Conservation (phyloP, 1,140 invertebrate genomes). For the Solen grandis region DNA sequence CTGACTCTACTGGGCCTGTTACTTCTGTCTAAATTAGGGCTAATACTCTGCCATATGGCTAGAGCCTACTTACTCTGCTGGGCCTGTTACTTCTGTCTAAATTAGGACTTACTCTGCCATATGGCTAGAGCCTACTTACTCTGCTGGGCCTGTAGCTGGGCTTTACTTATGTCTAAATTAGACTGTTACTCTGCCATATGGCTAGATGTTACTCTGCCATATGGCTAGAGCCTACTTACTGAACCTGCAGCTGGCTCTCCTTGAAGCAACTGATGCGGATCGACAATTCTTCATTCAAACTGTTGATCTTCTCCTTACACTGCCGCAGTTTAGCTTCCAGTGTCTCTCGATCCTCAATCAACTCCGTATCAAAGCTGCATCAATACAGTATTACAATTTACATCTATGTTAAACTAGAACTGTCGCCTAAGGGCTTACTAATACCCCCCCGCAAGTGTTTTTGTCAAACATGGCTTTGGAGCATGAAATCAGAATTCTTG, state of each 20-base stretch:
- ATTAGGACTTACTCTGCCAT: neutral
- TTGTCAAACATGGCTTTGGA: neutral
- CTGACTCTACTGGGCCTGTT: neutral
- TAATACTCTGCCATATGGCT: too few relatives aligned
- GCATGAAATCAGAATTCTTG: too few relatives aligned
- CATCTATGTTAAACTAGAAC: neutral
- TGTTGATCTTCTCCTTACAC: conserved; percentile 93
- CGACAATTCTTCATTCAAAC: conserved; percentile 94
- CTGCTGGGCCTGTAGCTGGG: neutral
- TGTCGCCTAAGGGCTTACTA: neutral
- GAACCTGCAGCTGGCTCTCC: conserved; percentile 87
- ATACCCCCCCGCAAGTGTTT: neutral
- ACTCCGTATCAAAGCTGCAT: conserved; percentile 16
- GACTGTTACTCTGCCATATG: too few relatives aligned
- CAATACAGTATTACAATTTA: neutral
- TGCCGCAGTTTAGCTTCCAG: conserved; percentile 87
- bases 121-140: neutral
- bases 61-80: neutral
- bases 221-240: conserved; percentile 58
- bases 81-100: neutral
- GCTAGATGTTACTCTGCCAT: too few relatives aligned
- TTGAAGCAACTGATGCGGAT: conserved; percentile 93
- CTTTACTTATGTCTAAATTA: too few relatives aligned
- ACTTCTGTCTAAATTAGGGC: too few relatives aligned
- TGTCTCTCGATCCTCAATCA: conserved; percentile 56